Percentiles rank a stretch among this genome's conserved stretches.
Evolutionary conservation across 2,888 invertebrate genomes (phyloP).

Genomic region (Protophormia terraenovae): DNA sequence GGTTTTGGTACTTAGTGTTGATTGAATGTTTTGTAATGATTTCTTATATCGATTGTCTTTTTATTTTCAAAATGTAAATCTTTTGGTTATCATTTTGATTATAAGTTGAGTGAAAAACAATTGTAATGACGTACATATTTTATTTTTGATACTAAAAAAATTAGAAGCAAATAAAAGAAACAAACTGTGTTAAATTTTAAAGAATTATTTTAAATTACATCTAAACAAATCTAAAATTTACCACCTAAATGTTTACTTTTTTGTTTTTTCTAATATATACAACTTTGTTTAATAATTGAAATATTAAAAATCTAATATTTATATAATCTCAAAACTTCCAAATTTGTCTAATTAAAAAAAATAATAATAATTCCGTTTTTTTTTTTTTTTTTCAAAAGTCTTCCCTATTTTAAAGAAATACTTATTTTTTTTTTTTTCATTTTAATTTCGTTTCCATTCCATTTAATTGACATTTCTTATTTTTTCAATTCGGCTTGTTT

Average conservation of each 20-base stretch:
- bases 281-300: not conserved
- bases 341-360: not conserved
- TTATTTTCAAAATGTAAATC: not conserved
- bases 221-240: not conserved
- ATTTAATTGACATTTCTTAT: constrained; percentile 1
- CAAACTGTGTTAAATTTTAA: constrained; percentile 11
- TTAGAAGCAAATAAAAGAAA: not conserved
- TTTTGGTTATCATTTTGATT: not conserved
- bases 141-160: not conserved
- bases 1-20: too few species aligned
- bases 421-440: not conserved
- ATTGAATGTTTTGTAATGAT: too few species aligned
- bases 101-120: not conserved
- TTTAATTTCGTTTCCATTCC: constrained; percentile 47
- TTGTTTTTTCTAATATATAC: too few species aligned
- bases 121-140: not conserved
- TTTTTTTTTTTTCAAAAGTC: constrained; percentile 9
- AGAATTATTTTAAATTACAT: not conserved
- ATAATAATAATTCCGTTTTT: too few species aligned
- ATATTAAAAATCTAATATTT: not conserved
- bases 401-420: constrained; percentile 10
- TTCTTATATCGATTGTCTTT: too few species aligned
- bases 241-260: not conserved
- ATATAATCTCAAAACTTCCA: not conserved
- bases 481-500: not conserved